Evolutionary conservation across 2,113 vertebrate genomes (phyloP).

Genomic region (Callaeas wilsoni): DNA sequence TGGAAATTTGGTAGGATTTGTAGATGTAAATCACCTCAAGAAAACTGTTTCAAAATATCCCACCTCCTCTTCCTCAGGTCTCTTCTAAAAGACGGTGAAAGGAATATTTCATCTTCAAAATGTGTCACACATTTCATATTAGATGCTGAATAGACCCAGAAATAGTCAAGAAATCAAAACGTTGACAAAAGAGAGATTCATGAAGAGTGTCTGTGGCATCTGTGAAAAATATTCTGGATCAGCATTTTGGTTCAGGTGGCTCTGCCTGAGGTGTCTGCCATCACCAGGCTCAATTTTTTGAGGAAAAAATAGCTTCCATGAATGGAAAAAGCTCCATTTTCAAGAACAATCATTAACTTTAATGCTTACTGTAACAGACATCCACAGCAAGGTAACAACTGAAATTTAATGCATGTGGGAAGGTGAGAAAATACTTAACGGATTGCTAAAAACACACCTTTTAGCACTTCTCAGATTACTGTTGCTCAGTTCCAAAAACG

Average conservation of each 20-base stretch:
- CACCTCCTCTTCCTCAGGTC: not conserved
- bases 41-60: not conserved
- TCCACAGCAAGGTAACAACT: not conserved
- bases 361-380: not conserved
- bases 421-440: not conserved
- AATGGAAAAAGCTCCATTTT: not conserved
- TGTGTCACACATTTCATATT: not conserved
- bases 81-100: not conserved
- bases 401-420: slow-evolving; percentile 1
- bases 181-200: not conserved
- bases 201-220: not conserved
- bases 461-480: slow-evolving; percentile 8
- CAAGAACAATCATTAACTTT: not conserved
- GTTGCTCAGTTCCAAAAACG: slow-evolving; percentile 3
- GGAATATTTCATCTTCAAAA: not conserved
- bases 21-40: not conserved
- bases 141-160: not conserved
- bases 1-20: not conserved
- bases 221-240: not conserved
- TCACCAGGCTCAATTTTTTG: not conserved
- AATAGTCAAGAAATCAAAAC: not conserved
- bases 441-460: not conserved
- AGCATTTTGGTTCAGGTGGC: not conserved
- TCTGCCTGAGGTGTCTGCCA: not conserved
- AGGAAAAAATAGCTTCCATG: not conserved